Percentiles rank a stretch among this genome's conserved stretches.
Evolutionary conservation across 1,140 invertebrate genomes (phyloP).

Genomic region (Aphelenchoides fujianensis): DNA sequence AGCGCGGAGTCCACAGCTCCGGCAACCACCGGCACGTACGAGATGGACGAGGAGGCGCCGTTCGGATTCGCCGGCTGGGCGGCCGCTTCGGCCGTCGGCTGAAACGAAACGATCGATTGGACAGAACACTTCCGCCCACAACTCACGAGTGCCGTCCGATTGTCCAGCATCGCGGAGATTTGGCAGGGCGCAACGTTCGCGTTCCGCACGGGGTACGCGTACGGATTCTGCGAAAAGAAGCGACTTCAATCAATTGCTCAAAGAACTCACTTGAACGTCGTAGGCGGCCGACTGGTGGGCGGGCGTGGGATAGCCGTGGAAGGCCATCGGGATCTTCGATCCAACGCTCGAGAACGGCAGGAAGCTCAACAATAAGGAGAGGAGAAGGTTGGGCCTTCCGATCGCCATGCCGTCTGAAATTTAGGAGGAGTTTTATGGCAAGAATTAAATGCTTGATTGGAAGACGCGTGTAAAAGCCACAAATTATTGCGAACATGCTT

Average conservation of each 20-base stretch:
- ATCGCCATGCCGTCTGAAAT: too few species aligned
- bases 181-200: neutral
- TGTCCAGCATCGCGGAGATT: neutral
- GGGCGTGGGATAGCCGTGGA: neutral
- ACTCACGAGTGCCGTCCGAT: neutral
- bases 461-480: too few species aligned
- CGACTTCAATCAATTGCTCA: neutral
- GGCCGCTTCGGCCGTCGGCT: neutral
- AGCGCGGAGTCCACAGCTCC: neutral
- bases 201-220: constrained; percentile 3
- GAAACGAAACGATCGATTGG: neutral
- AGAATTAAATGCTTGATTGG: too few species aligned
- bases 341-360: too few species aligned
- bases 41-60: constrained; percentile 7
- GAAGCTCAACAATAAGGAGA: too few species aligned
- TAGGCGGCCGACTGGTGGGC: neutral
- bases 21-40: neutral
- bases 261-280: constrained; percentile 3
- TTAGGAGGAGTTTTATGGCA: too few species aligned
- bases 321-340: too few species aligned
- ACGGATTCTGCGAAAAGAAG: neutral
- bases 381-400: too few species aligned
- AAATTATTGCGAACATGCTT: too few species aligned
- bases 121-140: neutral
- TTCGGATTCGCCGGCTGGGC: neutral